Percentiles rank a stretch among this genome's conserved stretches.
phyloP scores from a whole-genome alignment of 2,797 vertebrate species.

The Malacoctenus gilli region DNA sequence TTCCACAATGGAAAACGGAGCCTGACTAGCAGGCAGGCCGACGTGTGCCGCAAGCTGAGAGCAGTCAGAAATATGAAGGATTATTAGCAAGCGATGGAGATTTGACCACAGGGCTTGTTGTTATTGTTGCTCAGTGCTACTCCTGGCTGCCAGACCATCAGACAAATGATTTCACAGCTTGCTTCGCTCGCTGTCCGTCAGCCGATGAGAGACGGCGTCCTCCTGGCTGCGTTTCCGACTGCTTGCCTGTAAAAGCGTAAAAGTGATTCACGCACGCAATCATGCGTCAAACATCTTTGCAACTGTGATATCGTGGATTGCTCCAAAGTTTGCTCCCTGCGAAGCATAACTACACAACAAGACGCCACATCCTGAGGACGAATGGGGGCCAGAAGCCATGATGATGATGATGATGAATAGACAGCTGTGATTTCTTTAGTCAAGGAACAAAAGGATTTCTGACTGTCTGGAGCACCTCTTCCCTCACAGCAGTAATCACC shows the following conservation, averaged over 20 bases:
- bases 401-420: slow-evolving; percentile 10
- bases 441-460: not conserved
- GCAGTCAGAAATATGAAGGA: slow-evolving; percentile 24
- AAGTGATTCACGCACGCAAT: slow-evolving; percentile 28
- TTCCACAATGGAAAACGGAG: slow-evolving; percentile 9
- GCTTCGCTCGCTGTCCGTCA: slow-evolving; percentile 40
- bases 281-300: slow-evolving; percentile 34
- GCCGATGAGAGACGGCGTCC: slow-evolving; percentile 48
- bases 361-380: not conserved
- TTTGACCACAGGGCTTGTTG: slow-evolving; percentile 52
- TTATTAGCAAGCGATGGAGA: slow-evolving; percentile 37
- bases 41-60: slow-evolving; percentile 2
- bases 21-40: not conserved
- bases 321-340: slow-evolving; percentile 26
- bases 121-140: slow-evolving; percentile 42
- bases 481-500: slow-evolving; percentile 2
- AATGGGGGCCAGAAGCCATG: not conserved
- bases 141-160: slow-evolving; percentile 46
- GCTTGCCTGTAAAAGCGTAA: slow-evolving; percentile 39
- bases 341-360: slow-evolving; percentile 8
- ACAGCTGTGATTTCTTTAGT: slow-evolving; percentile 20
- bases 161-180: slow-evolving; percentile 57
- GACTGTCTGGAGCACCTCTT: slow-evolving; percentile 1
- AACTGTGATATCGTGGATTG: slow-evolving; percentile 2
- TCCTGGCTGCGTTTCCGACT: slow-evolving; percentile 24